A percentile compares a stretch with the other conserved stretches of the same genome.
phyloP scores from a whole-genome alignment of 2,113 vertebrate species.

The Sinocyclocheilus maitianheensis region DNA sequence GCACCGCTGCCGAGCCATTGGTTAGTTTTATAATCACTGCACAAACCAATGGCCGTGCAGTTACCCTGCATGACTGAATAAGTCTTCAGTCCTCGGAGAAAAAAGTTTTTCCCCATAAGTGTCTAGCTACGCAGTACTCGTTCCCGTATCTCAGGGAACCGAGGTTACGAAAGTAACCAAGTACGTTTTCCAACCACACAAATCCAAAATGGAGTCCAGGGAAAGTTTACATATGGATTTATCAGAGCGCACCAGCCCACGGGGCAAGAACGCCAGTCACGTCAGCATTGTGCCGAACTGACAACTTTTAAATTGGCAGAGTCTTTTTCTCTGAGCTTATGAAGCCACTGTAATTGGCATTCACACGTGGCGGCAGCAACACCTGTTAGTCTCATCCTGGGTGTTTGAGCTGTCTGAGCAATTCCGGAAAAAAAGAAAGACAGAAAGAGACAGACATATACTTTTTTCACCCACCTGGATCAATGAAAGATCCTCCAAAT shows the following conservation, averaged over 20 bases:
- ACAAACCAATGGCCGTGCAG: too few species aligned
- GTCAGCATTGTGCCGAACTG: not conserved
- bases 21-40: too few species aligned
- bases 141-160: too few species aligned
- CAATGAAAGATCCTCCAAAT: conserved; percentile 58
- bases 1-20: too few species aligned
- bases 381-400: conserved; percentile 33
- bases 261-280: not conserved
- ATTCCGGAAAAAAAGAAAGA: conserved; percentile 3
- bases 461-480: conserved; percentile 79
- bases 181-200: not conserved
- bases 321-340: conserved; percentile 8
- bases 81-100: too few species aligned
- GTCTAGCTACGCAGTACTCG: too few species aligned
- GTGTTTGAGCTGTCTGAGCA: conserved; percentile 23
- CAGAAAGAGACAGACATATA: not conserved
- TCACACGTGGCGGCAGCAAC: conserved; percentile 30
- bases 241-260: not conserved
- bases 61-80: too few species aligned
- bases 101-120: too few species aligned
- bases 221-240: not conserved
- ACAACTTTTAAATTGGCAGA: conserved; percentile 19
- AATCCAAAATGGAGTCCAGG: not conserved
- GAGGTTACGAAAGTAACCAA: too few species aligned
- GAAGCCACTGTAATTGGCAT: conserved; percentile 41